Conservation (phyloP, 2,797 vertebrate genomes). For the Hippocampus kuda region DNA sequence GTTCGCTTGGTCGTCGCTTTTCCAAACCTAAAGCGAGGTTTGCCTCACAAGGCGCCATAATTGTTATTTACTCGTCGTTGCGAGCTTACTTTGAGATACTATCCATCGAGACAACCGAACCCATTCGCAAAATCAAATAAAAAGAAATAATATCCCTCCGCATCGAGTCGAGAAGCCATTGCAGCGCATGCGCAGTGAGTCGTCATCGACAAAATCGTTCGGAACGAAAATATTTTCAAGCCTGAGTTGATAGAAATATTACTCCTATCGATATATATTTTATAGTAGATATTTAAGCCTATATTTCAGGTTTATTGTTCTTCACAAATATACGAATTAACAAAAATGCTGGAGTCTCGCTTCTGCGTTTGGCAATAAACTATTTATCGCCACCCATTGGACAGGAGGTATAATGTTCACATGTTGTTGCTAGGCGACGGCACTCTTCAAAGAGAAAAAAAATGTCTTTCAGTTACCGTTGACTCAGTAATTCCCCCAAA, state of each 20-base stretch:
- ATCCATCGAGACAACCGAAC: neutral
- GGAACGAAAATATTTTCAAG: neutral
- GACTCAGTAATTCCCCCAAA: conserved; percentile 23
- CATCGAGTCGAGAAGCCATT: accelerated
- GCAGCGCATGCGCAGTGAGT: conserved; percentile 5
- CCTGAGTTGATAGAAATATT: neutral
- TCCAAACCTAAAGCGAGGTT: neutral
- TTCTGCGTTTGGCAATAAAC: neutral
- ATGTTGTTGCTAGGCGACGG: conserved; percentile 57
- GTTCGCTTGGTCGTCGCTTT: conserved; percentile 10
- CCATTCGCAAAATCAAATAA: neutral
- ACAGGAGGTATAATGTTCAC: conserved; percentile 8
- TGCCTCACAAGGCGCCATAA: neutral
- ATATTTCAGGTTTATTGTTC: too few species aligned
- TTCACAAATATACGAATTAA: too few species aligned
- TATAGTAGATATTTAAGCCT: too few species aligned
- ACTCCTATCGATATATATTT: neutral
- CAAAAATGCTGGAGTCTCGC: neutral
- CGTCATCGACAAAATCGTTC: too few species aligned
- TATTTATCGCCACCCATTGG: conserved; percentile 30
- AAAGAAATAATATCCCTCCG: neutral
- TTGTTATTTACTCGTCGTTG: neutral
- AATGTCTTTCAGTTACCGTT: conserved; percentile 27
- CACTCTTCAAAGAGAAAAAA: conserved; percentile 10
- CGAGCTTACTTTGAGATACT: neutral